These are phyloP conservation scores for Emydocephalus ijimae DNA, from an alignment of 2,113 vertebrate species.

Conservation along the genomic window DNA sequence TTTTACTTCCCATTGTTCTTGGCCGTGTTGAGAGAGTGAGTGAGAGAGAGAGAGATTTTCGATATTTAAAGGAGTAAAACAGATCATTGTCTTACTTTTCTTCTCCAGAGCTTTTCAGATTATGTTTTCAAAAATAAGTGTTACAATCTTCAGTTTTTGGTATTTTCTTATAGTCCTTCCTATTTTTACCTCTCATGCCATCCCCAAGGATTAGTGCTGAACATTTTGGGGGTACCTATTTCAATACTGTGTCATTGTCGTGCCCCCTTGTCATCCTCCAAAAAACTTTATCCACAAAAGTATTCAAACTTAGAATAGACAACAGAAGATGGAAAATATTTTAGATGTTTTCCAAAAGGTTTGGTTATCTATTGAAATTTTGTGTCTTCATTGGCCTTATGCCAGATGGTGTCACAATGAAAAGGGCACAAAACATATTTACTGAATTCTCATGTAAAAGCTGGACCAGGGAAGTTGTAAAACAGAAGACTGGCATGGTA, in stretches of 20 bases:
- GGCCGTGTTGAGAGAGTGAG: no score
- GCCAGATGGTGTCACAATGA: background rate
- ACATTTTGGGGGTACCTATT: background rate
- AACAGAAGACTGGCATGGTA: background rate
- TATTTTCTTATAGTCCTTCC: background rate
- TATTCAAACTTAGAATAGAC: background rate
- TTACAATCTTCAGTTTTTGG: background rate
- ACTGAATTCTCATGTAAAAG: background rate
- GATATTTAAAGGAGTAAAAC: background rate
- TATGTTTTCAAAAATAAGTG: background rate
- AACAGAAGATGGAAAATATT: background rate
- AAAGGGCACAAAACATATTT: background rate
- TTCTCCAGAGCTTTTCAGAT: background rate
- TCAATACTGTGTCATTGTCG: background rate
- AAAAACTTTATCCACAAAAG: background rate
- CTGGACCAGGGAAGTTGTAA: background rate
- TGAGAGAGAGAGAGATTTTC: background rate
- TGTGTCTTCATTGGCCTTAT: background rate
- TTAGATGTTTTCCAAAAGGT: background rate
- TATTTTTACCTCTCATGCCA: background rate
- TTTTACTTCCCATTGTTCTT: background rate
- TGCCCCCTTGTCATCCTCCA: background rate
- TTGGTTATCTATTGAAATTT: background rate
- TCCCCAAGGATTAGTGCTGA: background rate
- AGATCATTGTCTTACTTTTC: background rate